Percentiles rank a stretch among this genome's conserved stretches.
Evolutionary conservation across 2,888 invertebrate genomes (phyloP).

Genomic region (Villa cingulata): DNA sequence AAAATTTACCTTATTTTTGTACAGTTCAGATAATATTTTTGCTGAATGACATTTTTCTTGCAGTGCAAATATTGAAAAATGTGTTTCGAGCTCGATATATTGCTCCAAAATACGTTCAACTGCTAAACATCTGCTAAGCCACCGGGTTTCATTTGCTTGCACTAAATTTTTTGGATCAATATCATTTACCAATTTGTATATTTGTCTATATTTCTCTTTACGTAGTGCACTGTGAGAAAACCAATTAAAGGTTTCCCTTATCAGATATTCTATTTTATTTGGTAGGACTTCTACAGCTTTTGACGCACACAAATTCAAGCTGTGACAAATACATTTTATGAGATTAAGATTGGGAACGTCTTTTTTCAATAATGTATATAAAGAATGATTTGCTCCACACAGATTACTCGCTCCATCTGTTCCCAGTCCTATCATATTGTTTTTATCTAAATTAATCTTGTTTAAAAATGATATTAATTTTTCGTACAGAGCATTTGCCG

Average conservation of each 20-base stretch:
- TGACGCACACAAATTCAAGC: neutral
- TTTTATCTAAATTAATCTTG: neutral
- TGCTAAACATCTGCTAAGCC: neutral
- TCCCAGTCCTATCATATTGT: neutral
- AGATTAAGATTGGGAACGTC: neutral
- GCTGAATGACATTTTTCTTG: conserved; percentile 9
- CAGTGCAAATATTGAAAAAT: neutral
- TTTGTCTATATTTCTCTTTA: neutral
- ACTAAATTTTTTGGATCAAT: neutral
- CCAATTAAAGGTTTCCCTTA: neutral
- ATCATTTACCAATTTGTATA: neutral
- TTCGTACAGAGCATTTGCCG: neutral
- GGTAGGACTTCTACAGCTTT: neutral
- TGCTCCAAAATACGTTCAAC: neutral
- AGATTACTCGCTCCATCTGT: neutral
- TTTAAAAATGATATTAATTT: neutral
- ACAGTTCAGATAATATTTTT: neutral
- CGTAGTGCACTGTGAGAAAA: neutral
- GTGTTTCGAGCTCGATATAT: neutral
- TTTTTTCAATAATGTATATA: neutral
- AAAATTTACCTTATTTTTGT: neutral
- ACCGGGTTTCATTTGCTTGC: neutral
- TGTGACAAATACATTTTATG: neutral
- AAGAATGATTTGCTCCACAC: conserved; percentile 3
- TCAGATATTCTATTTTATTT: neutral